Evolutionary conservation across 1,140 invertebrate species (phyloP).

Genomic region (Bombus vancouverensis): DNA sequence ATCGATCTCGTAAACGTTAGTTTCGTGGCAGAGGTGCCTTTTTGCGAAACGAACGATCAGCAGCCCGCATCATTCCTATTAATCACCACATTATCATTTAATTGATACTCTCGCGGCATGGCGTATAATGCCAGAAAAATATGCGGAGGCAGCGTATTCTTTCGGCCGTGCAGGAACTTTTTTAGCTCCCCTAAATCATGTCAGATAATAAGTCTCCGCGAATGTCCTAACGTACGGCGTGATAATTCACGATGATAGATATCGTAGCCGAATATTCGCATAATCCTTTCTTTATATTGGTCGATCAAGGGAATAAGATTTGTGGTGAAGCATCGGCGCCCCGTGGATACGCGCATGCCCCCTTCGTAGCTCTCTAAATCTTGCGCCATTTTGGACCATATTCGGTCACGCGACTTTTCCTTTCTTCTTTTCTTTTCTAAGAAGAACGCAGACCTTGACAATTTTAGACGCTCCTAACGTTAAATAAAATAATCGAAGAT

Average conservation of each 20-base stretch:
- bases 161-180: background rate
- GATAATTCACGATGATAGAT: slow-evolving; percentile 76
- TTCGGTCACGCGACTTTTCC: background rate
- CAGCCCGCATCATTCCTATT: slow-evolving; percentile 25
- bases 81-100: slow-evolving; percentile 49
- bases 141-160: slow-evolving; percentile 33
- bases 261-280: slow-evolving; percentile 69
- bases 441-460: background rate
- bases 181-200: slow-evolving; percentile 59
- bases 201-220: slow-evolving; percentile 66
- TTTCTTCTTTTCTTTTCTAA: no score
- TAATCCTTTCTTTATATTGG: slow-evolving; percentile 76
- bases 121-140: slow-evolving; percentile 23
- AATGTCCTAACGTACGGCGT: slow-evolving; percentile 68
- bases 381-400: slow-evolving; percentile 32
- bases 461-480: background rate
- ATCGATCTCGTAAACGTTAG: background rate
- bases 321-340: slow-evolving; percentile 68
- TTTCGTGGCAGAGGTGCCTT: background rate
- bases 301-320: slow-evolving; percentile 68
- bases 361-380: slow-evolving; percentile 51
- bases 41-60: slow-evolving; percentile 23
- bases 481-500: background rate
- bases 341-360: slow-evolving; percentile 70
- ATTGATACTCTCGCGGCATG: slow-evolving; percentile 44